Conservation (phyloP, 2,113 vertebrate species). For the Pluvialis apricaria region DNA sequence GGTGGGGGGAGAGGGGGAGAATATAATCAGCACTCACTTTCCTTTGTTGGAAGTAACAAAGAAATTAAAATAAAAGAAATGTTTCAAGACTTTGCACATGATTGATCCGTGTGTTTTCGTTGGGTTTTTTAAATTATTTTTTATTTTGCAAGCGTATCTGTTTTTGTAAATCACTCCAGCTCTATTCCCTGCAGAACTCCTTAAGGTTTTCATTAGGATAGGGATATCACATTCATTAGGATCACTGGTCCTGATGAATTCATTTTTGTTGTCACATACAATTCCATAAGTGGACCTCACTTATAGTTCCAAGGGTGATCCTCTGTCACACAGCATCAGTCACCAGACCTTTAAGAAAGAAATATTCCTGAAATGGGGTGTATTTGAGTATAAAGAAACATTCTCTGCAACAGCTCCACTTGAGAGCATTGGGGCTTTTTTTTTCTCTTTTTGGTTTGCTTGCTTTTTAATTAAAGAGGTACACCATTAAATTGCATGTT, state of each 20-base stretch:
- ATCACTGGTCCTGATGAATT: constrained; percentile 45
- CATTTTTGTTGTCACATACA: constrained; percentile 56
- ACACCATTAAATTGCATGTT: neutral
- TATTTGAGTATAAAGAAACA: neutral
- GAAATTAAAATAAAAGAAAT: neutral
- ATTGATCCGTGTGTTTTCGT: neutral
- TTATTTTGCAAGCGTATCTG: neutral
- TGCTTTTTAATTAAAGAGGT: neutral
- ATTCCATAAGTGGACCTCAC: constrained; percentile 45
- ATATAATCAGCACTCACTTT: neutral
- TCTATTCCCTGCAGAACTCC: constrained; percentile 21
- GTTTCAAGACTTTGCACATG: neutral
- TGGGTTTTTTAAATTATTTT: neutral
- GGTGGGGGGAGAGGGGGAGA: neutral
- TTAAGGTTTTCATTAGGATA: constrained; percentile 58
- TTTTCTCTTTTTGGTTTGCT: neutral
- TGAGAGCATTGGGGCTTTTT: accelerated
- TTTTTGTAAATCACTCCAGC: neutral
- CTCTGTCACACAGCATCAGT: constrained; percentile 5
- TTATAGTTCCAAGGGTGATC: constrained; percentile 22
- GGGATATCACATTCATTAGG: constrained; percentile 24
- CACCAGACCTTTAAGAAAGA: neutral
- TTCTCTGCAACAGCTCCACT: neutral
- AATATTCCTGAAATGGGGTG: neutral
- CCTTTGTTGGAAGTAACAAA: neutral